phyloP scores from a whole-genome alignment of 2,888 invertebrate species.

The Leucozona laternaria region DNA sequence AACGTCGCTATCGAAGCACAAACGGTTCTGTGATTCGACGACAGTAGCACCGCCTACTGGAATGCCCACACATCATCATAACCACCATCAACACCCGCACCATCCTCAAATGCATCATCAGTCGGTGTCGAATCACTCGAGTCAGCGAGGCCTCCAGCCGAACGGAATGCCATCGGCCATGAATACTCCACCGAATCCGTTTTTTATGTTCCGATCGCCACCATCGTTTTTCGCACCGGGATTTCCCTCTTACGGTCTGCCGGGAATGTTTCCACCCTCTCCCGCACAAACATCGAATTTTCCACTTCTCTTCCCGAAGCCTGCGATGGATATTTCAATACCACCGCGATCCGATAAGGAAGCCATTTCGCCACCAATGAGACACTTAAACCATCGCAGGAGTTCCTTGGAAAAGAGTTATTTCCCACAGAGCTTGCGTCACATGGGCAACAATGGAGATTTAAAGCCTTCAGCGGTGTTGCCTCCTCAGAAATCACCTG shows the following conservation, averaged over 20 bases:
- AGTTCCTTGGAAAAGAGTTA: conserved; percentile 60
- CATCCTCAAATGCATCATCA: conserved; percentile 66
- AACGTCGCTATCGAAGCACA: conserved; percentile 97
- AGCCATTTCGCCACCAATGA: conserved; percentile 85
- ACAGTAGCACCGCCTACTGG: conserved; percentile 84
- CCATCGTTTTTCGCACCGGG: conserved; percentile 87
- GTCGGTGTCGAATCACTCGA: conserved; percentile 55
- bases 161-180: conserved; percentile 80
- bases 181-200: conserved; percentile 86
- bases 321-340: conserved; percentile 85
- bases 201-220: conserved; percentile 89
- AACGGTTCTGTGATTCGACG: conserved; percentile 96
- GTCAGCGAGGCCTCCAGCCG: conserved; percentile 52
- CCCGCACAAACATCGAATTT: conserved; percentile 80
- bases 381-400: conserved; percentile 57
- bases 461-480: conserved; percentile 37
- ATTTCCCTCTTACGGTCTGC: conserved; percentile 86
- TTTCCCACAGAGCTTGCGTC: conserved; percentile 77
- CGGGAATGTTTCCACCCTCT: conserved; percentile 86
- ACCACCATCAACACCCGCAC: conserved; percentile 82
- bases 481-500: conserved; percentile 51
- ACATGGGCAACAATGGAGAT: conserved; percentile 76
- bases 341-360: conserved; percentile 84
- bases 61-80: conserved; percentile 79
- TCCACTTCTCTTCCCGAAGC: conserved; percentile 86